These are phyloP conservation scores for Aphaenogaster ashmeadi DNA, from an alignment of 1,140 invertebrate species.

Conservation along the genomic window DNA sequence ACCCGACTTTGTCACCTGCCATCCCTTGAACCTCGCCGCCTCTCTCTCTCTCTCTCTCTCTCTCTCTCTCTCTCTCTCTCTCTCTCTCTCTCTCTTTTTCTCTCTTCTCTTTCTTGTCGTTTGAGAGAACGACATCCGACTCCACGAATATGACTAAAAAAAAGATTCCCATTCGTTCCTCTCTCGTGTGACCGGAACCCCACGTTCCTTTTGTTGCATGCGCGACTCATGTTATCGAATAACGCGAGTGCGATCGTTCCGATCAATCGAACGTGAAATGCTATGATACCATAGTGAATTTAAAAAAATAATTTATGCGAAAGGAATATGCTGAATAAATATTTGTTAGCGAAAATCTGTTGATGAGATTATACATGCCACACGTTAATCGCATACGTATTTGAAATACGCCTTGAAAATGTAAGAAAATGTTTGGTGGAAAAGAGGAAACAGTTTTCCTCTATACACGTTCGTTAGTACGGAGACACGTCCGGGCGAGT, in stretches of 20 bases:
- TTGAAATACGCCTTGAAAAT: slow-evolving; percentile 20
- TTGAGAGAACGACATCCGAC: slow-evolving; percentile 35
- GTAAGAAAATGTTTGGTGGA: slow-evolving; percentile 13
- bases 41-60: not conserved
- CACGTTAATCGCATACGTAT: slow-evolving; percentile 29
- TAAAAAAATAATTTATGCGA: not conserved
- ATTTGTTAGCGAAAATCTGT: slow-evolving; percentile 12
- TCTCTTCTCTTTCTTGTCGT: slow-evolving; percentile 10
- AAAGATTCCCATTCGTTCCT: slow-evolving; percentile 5
- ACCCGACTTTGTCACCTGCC: slow-evolving; percentile 84
- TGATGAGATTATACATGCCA: not conserved
- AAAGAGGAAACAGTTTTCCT: slow-evolving; percentile 23
- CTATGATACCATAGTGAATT: not conserved
- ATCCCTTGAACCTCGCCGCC: slow-evolving; percentile 63
- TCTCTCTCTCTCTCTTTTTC: slow-evolving; percentile 5
- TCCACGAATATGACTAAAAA: slow-evolving; percentile 45
- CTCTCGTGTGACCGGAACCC: not conserved
- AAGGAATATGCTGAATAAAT: not conserved
- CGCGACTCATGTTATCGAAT: not conserved
- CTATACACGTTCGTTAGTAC: slow-evolving; percentile 37
- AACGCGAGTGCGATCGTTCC: slow-evolving; percentile 23
- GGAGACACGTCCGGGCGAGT: not conserved
- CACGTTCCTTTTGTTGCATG: slow-evolving; percentile 41
- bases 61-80: not conserved
- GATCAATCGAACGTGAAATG: not conserved